Conservation (phyloP, 1,140 invertebrate genomes). For the Acyrthosiphon pisum region DNA sequence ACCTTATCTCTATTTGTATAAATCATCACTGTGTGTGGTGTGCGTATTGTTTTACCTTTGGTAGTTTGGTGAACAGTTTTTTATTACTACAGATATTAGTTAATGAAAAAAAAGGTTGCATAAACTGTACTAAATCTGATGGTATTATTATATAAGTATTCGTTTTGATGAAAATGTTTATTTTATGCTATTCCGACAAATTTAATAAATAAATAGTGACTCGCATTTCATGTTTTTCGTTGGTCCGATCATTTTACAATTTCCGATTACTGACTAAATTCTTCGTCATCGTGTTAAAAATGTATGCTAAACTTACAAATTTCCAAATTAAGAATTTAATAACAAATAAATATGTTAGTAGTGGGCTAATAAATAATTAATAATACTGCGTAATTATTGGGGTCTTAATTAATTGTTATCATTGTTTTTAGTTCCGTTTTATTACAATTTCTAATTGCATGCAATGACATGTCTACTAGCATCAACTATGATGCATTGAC, state of each 20-base stretch:
- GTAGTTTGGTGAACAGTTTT: background rate
- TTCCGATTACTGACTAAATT: constrained; percentile 25
- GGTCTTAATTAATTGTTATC: background rate
- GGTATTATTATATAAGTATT: background rate
- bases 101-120: background rate
- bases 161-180: constrained; percentile 19
- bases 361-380: background rate
- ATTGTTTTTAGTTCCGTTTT: background rate
- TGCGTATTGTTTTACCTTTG: background rate
- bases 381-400: background rate
- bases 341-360: background rate
- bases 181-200: constrained; percentile 21
- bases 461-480: background rate
- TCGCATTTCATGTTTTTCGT: background rate
- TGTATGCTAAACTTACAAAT: background rate
- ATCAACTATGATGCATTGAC: no score
- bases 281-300: background rate
- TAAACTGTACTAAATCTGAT: background rate
- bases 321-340: background rate
- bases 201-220: constrained; percentile 4
- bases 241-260: constrained; percentile 33
- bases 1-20: background rate
- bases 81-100: background rate
- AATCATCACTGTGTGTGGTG: background rate
- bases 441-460: background rate